These are phyloP conservation scores for Hystrix cristata DNA, from an alignment of 2,113 vertebrate species.

Conservation along the genomic window DNA sequence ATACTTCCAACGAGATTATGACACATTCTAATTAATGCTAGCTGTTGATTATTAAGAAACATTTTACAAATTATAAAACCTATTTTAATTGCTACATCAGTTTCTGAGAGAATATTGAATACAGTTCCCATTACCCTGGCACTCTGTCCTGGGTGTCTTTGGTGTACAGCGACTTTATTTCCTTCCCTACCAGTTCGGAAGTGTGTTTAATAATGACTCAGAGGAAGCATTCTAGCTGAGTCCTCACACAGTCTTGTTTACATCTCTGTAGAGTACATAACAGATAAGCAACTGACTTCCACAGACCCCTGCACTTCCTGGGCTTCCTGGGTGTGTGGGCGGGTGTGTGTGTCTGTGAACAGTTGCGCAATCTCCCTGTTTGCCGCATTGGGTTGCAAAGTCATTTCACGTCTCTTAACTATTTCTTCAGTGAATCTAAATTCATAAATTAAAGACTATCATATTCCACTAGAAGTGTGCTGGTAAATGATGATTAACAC, in stretches of 20 bases:
- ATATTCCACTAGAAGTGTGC: neutral
- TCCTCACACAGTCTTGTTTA: conserved; percentile 83
- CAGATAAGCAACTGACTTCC: conserved; percentile 82
- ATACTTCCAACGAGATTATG: neutral
- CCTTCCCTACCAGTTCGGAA: conserved; percentile 76
- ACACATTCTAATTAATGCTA: neutral
- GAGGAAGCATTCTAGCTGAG: conserved; percentile 83
- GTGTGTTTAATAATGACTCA: conserved; percentile 84
- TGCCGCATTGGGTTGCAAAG: conserved; percentile 57
- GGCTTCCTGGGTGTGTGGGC: conserved; percentile 85
- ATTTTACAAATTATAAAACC: conserved; percentile 8
- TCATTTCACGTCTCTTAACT: conserved; percentile 61
- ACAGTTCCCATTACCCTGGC: neutral
- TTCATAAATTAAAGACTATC: conserved; percentile 42
- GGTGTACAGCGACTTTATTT: conserved; percentile 67
- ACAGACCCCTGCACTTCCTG: conserved; percentile 80
- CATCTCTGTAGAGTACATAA: conserved; percentile 79
- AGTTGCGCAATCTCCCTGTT: conserved; percentile 75
- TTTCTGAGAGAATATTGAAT: neutral
- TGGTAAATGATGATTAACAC: conserved; percentile 49
- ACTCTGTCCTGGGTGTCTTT: conserved; percentile 64
- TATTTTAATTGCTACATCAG: conserved; percentile 28
- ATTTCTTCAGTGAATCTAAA: conserved; percentile 47
- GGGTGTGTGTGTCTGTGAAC: conserved; percentile 61
- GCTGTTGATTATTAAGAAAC: neutral